phyloP scores from a whole-genome alignment of 2,888 invertebrate species.

The Yponomeuta sedellus region DNA sequence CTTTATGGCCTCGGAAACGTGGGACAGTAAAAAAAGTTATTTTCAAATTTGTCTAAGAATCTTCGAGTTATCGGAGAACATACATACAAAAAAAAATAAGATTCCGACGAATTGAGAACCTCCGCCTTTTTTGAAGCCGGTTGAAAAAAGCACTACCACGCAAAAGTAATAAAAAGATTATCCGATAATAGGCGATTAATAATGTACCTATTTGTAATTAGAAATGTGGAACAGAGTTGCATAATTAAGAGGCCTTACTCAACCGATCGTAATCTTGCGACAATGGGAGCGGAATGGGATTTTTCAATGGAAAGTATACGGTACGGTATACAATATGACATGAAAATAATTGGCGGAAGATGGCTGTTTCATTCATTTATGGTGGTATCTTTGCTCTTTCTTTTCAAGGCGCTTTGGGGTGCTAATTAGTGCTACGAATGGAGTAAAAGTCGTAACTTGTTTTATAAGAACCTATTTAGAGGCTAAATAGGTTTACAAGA shows the following conservation, averaged over 20 bases:
- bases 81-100: no score
- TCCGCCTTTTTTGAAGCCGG: no score
- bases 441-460: no score
- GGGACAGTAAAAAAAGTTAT: no score
- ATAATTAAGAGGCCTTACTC: not conserved
- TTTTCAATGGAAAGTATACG: not conserved
- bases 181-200: not conserved
- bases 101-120: no score
- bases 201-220: slow-evolving; percentile 1
- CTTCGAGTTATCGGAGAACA: no score
- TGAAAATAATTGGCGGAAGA: not conserved
- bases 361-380: not conserved
- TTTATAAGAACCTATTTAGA: no score
- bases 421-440: no score
- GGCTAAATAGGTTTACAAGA: no score
- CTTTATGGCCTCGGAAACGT: no score
- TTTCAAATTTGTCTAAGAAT: no score
- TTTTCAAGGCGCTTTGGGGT: not conserved
- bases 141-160: not conserved
- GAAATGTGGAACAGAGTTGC: not conserved
- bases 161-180: not conserved
- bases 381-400: not conserved
- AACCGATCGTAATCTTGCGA: not conserved
- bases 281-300: not conserved
- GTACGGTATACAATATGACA: not conserved